Percentiles rank a stretch among this genome's conserved stretches.
These are phyloP conservation scores for Cephus runcator DNA, from an alignment of 2,888 invertebrate genomes.

Conservation along the genomic window DNA sequence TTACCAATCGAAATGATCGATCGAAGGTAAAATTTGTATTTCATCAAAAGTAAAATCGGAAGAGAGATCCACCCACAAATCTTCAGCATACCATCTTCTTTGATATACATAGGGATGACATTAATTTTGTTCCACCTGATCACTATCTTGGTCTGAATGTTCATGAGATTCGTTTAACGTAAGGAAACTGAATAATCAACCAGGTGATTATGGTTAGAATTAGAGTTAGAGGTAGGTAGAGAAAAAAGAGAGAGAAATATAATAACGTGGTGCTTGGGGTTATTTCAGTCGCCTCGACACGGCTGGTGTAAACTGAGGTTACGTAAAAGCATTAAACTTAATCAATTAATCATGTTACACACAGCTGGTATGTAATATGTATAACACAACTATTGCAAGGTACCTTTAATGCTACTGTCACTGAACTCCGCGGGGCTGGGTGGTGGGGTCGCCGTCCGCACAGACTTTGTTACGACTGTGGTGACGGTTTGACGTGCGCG, in stretches of 20 bases:
- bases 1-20: background rate
- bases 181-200: slow-evolving; percentile 13
- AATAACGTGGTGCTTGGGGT: slow-evolving; percentile 11
- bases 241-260: background rate
- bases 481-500: slow-evolving; percentile 62
- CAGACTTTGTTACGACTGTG: slow-evolving; percentile 65
- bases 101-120: background rate
- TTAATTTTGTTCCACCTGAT: slow-evolving; percentile 9
- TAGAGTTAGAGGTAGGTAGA: background rate
- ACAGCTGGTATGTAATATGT: slow-evolving; percentile 65
- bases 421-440: slow-evolving; percentile 65
- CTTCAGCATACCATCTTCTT: background rate
- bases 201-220: slow-evolving; percentile 1
- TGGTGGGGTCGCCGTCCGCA: slow-evolving; percentile 65
- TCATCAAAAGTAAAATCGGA: background rate
- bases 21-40: background rate
- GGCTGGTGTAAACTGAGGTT: slow-evolving; percentile 56
- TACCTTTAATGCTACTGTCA: slow-evolving; percentile 65
- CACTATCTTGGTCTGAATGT: slow-evolving; percentile 21
- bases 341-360: slow-evolving; percentile 64
- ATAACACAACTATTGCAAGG: slow-evolving; percentile 65
- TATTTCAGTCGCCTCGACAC: slow-evolving; percentile 41
- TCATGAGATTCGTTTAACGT: background rate
- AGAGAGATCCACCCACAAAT: background rate
- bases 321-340: slow-evolving; percentile 61